Evolutionary conservation across 2,888 invertebrate genomes (phyloP).

Genomic region (Nymphalis c-album): DNA sequence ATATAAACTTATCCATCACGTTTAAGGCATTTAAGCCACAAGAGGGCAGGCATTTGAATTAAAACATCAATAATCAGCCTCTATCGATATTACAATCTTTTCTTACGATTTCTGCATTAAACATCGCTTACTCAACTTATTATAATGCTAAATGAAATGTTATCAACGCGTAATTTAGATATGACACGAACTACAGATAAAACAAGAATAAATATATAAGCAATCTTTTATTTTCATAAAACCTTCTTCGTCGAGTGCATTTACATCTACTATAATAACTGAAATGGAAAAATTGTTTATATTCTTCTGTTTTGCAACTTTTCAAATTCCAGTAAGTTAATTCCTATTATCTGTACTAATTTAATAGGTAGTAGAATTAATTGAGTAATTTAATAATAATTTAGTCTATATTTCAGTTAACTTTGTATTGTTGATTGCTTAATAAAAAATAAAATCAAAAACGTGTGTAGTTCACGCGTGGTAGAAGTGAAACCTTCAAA

Average conservation of each 20-base stretch:
- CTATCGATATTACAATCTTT: not conserved
- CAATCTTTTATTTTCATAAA: not conserved
- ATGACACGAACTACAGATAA: constrained; percentile 35
- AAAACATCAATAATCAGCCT: too few relatives aligned
- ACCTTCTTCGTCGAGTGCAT: not conserved
- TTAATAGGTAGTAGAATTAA: too few relatives aligned
- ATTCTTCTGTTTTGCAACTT: not conserved
- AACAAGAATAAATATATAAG: constrained; percentile 31
- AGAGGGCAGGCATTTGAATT: too few relatives aligned
- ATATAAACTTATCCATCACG: too few relatives aligned
- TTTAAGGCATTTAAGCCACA: too few relatives aligned
- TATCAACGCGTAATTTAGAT: constrained; percentile 28
- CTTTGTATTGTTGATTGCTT: too few relatives aligned
- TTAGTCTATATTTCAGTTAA: too few relatives aligned
- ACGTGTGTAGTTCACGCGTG: too few relatives aligned
- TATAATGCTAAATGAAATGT: not conserved
- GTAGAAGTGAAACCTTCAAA: too few relatives aligned
- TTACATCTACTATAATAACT: too few relatives aligned
- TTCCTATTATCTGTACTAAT: not conserved
- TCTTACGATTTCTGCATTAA: not conserved
- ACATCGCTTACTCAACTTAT: not conserved
- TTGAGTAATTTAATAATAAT: not conserved
- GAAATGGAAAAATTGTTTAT: constrained; percentile 1
- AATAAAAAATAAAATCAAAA: too few relatives aligned
- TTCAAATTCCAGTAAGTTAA: constrained; percentile 10